Evolutionary conservation across 2,113 vertebrate genomes (phyloP).

Genomic region (Tragelaphus buxtoni): DNA sequence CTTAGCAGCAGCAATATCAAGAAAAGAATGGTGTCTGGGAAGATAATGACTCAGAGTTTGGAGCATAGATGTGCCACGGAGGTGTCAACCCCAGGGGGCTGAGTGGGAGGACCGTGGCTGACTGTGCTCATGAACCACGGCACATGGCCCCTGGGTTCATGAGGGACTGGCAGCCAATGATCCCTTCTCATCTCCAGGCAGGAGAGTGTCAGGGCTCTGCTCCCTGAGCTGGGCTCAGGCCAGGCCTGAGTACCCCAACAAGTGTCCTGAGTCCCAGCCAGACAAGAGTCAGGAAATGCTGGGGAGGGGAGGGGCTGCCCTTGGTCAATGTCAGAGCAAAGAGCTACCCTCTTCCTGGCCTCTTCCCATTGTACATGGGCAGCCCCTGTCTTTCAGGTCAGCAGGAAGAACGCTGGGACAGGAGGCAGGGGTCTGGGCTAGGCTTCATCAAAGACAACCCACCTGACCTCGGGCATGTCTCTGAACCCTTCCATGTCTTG

Average conservation of each 20-base stretch:
- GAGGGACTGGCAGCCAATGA: conserved; percentile 32
- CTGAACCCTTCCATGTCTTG: not conserved
- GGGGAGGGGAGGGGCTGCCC: not conserved
- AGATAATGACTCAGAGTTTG: rapidly evolving
- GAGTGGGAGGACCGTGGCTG: not conserved
- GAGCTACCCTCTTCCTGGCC: not conserved
- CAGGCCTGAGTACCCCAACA: not conserved
- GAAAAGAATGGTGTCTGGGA: not conserved
- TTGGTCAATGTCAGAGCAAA: not conserved
- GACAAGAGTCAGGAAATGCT: not conserved
- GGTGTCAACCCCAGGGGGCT: not conserved
- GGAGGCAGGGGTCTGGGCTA: not conserved
- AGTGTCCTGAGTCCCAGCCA: not conserved
- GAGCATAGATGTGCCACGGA: not conserved
- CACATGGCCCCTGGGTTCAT: not conserved
- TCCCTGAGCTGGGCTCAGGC: not conserved
- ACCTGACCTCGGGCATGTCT: not conserved
- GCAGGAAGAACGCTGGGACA: not conserved
- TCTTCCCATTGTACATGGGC: not conserved
- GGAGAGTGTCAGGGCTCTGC: not conserved
- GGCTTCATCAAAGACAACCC: not conserved
- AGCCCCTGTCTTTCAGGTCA: not conserved
- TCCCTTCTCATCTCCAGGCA: conserved; percentile 58
- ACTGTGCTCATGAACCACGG: conserved; percentile 53
- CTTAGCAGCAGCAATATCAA: not conserved